A percentile compares a stretch with the other conserved stretches of the same genome.
Evolutionary conservation across 2,113 vertebrate species (phyloP).

Genomic region (Callionymus lyra): DNA sequence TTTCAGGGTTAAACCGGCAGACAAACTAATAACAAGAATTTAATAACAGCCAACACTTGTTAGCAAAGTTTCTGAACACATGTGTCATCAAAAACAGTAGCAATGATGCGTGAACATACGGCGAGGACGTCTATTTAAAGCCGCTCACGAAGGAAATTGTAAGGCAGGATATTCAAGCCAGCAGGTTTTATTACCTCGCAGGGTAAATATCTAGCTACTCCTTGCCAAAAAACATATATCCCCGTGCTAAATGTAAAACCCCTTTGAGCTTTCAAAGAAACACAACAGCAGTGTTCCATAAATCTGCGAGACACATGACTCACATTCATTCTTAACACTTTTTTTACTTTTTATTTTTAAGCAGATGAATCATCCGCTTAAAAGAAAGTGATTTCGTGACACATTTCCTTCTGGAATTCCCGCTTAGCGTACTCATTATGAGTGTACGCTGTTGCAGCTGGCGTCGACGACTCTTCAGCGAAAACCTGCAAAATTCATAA

Average conservation of each 20-base stretch:
- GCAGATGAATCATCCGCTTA: conserved; percentile 44
- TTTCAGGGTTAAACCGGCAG: no score
- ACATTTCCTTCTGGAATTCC: conserved; percentile 54
- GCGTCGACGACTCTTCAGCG: conserved; percentile 19
- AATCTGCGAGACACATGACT: conserved; percentile 32
- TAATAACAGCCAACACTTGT: no score
- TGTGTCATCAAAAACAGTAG: background rate
- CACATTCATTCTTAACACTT: conserved; percentile 21
- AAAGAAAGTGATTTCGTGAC: conserved; percentile 47
- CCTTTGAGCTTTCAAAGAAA: conserved; percentile 32
- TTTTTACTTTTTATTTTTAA: conserved; percentile 51
- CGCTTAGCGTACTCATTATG: conserved; percentile 32
- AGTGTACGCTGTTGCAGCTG: conserved; percentile 18
- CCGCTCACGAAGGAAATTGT: conserved; percentile 23
- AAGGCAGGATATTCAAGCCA: conserved; percentile 13
- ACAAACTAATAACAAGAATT: no score
- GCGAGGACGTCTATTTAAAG: conserved; percentile 26
- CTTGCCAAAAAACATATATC: conserved; percentile 29
- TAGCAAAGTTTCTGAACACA: background rate
- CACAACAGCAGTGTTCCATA: conserved; percentile 29
- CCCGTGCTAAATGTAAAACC: conserved; percentile 22
- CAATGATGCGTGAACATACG: conserved; percentile 10
- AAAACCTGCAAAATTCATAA: no score
- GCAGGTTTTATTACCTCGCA: conserved; percentile 33
- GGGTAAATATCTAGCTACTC: conserved; percentile 16